Percentiles rank a stretch among this genome's conserved stretches.
phyloP scores from a whole-genome alignment of 1,140 invertebrate species.

The Coelopa frigida region DNA sequence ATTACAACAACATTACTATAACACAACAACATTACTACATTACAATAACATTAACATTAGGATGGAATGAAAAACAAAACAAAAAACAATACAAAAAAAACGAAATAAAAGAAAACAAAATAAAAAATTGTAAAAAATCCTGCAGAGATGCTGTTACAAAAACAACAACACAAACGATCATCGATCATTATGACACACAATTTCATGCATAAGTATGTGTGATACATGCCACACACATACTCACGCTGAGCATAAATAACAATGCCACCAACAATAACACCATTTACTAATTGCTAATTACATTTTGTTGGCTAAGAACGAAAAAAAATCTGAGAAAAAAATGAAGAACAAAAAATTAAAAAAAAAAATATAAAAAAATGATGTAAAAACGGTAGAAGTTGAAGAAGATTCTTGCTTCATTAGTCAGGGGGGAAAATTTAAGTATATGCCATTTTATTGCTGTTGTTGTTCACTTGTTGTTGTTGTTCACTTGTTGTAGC shows the following conservation, averaged over 20 bases:
- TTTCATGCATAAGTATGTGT: slow-evolving; percentile 32
- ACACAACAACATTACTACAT: too few species aligned
- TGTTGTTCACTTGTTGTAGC: not conserved
- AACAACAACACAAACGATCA: slow-evolving; percentile 27
- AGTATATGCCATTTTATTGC: slow-evolving; percentile 2
- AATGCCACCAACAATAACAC: too few species aligned
- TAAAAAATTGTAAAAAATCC: slow-evolving; percentile 11
- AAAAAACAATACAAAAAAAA: not conserved
- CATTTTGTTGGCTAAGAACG: too few species aligned
- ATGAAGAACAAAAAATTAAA: too few species aligned
- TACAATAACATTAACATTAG: not conserved
- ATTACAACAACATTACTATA: too few species aligned
- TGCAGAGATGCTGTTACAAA: slow-evolving; percentile 18
- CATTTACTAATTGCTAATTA: too few species aligned
- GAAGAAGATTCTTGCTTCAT: too few species aligned
- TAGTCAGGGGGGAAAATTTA: too few species aligned
- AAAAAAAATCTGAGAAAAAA: too few species aligned
- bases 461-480: slow-evolving; percentile 6
- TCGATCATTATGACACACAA: slow-evolving; percentile 10
- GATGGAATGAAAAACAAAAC: not conserved
- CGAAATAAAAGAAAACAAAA: slow-evolving; percentile 1
- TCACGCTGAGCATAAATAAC: too few species aligned
- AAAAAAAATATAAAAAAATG: too few species aligned
- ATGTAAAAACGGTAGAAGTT: too few species aligned
- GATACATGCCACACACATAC: slow-evolving; percentile 13